These are phyloP conservation scores for Eristalinus aeneus DNA, from an alignment of 2,888 invertebrate genomes.

Conservation along the genomic window DNA sequence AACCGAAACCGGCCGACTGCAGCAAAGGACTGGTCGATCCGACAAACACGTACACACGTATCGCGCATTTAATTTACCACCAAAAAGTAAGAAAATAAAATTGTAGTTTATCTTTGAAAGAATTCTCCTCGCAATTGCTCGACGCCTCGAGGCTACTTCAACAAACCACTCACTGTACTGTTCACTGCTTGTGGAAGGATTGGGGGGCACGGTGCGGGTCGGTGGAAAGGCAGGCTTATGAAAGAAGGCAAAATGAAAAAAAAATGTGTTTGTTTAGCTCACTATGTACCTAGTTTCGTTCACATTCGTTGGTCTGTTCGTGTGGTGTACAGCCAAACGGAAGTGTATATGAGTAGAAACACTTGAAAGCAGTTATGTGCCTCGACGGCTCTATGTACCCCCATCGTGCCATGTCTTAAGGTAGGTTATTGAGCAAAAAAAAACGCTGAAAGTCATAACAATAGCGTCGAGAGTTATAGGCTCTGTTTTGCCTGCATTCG, in stretches of 20 bases:
- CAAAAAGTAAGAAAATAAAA: background rate
- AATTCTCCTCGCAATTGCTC: background rate
- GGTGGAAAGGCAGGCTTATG: background rate
- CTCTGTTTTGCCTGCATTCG: background rate
- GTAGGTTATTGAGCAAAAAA: constrained; percentile 6
- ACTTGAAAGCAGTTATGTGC: background rate
- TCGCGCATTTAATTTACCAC: background rate
- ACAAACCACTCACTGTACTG: background rate
- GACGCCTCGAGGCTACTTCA: background rate
- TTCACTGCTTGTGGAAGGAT: background rate
- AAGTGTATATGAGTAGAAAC: background rate
- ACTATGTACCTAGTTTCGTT: background rate
- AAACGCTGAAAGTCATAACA: background rate
- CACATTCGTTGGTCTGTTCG: background rate
- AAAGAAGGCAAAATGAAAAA: background rate
- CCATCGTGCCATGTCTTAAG: background rate
- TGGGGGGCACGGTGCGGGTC: too few species aligned
- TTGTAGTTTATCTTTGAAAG: background rate
- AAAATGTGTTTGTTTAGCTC: background rate
- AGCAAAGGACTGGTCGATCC: background rate
- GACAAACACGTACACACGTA: background rate
- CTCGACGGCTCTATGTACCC: background rate
- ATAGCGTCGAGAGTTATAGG: background rate
- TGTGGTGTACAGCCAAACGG: background rate
- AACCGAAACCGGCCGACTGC: background rate